Evolutionary conservation across 2,113 vertebrate species (phyloP).

Genomic region (Pluvialis apricaria): DNA sequence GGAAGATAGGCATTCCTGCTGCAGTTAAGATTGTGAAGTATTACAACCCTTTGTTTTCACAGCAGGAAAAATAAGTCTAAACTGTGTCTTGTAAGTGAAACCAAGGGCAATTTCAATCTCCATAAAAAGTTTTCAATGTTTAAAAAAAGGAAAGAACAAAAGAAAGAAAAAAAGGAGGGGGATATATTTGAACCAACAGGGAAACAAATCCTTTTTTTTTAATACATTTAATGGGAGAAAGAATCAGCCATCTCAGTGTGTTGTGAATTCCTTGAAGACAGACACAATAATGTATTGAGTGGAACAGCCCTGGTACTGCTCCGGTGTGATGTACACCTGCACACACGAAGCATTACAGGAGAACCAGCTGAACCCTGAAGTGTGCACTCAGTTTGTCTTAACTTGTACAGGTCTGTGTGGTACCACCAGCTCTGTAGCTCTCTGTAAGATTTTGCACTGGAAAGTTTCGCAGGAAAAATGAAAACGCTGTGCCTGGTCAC

Average conservation of each 20-base stretch:
- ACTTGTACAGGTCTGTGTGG: accelerated
- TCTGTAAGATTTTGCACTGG: accelerated
- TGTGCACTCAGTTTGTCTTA: background rate
- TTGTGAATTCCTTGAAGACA: background rate
- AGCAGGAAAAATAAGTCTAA: background rate
- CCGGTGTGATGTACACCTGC: background rate
- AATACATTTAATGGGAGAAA: background rate
- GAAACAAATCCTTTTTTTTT: background rate
- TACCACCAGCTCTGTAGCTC: accelerated
- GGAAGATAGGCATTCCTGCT: background rate
- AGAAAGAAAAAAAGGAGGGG: accelerated
- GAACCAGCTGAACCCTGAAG: background rate
- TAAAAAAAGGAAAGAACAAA: background rate
- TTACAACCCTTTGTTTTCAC: slow-evolving; percentile 31
- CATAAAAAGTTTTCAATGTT: background rate
- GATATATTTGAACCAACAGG: background rate
- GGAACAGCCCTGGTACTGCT: background rate
- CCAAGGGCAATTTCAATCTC: background rate
- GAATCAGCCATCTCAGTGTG: background rate
- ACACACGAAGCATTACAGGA: background rate
- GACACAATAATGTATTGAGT: accelerated
- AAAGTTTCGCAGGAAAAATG: background rate
- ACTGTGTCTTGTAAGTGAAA: background rate
- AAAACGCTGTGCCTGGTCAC: accelerated
- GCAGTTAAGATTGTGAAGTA: slow-evolving; percentile 15